Percentiles rank a stretch among this genome's conserved stretches.
Conservation (phyloP, 2,113 vertebrate genomes). For the Apeltes quadracus region DNA sequence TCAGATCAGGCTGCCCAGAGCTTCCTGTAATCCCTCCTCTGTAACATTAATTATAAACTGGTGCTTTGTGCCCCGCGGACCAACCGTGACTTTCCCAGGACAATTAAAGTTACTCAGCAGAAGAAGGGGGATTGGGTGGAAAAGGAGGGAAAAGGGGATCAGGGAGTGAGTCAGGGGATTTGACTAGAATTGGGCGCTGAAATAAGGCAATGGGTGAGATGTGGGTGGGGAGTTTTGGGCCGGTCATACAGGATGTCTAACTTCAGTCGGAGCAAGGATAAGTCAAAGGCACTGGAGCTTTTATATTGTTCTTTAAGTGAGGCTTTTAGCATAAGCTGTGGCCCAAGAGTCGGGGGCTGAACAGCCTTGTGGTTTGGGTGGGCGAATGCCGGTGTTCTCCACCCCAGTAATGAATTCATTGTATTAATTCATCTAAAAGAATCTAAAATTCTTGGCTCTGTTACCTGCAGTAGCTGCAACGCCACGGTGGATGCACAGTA, state of each 20-base stretch:
- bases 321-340: slow-evolving; percentile 50
- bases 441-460: background rate
- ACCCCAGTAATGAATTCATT: slow-evolving; percentile 70
- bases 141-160: slow-evolving; percentile 63
- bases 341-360: slow-evolving; percentile 31
- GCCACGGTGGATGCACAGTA: background rate
- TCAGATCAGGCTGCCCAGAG: slow-evolving; percentile 75
- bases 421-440: slow-evolving; percentile 46
- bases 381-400: slow-evolving; percentile 68
- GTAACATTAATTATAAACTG: slow-evolving; percentile 94
- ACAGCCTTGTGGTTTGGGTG: slow-evolving; percentile 58
- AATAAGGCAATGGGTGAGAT: slow-evolving; percentile 55
- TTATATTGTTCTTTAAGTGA: slow-evolving; percentile 52
- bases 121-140: slow-evolving; percentile 66
- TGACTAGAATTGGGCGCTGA: slow-evolving; percentile 44
- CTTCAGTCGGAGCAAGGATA: slow-evolving; percentile 35
- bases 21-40: slow-evolving; percentile 87
- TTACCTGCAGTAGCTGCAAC: background rate
- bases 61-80: slow-evolving; percentile 82
- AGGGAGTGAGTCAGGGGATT: slow-evolving; percentile 66
- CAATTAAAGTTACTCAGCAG: slow-evolving; percentile 96
- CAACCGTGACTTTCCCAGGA: slow-evolving; percentile 93
- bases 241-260: slow-evolving; percentile 41
- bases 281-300: slow-evolving; percentile 49
- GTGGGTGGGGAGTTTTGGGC: slow-evolving; percentile 49